A percentile compares a stretch with the other conserved stretches of the same genome.
Evolutionary conservation across 1,140 invertebrate species (phyloP).

Genomic region (Zaprionus kolodkinae): DNA sequence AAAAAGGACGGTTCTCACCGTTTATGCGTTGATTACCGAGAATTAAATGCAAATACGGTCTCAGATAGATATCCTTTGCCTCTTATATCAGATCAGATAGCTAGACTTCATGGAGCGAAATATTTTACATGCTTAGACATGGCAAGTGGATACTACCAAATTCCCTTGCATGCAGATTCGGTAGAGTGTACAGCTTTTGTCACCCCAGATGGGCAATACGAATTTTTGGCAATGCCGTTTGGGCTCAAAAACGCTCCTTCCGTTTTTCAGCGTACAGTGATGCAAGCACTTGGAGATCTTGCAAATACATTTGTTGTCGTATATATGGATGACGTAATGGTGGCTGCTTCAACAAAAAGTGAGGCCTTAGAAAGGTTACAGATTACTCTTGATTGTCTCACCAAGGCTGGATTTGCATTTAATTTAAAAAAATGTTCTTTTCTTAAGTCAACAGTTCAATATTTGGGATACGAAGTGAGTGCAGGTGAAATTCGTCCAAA

Average conservation of each 20-base stretch:
- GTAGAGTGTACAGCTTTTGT: conserved; percentile 14
- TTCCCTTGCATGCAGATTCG: conserved; percentile 18
- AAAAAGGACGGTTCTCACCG: not conserved
- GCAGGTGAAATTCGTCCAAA: conserved; percentile 31
- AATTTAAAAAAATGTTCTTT: conserved; percentile 30
- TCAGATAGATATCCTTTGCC: conserved; percentile 4
- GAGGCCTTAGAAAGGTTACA: conserved; percentile 24
- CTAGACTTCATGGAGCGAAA: conserved; percentile 26
- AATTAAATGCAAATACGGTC: conserved; percentile 24
- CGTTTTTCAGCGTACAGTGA: conserved; percentile 19
- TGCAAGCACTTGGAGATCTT: conserved; percentile 22
- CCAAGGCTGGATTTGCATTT: not conserved
- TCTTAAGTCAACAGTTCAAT: conserved; percentile 32
- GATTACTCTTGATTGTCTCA: conserved; percentile 13
- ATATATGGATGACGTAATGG: conserved; percentile 22
- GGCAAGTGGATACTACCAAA: conserved; percentile 16
- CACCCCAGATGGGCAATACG: conserved; percentile 16
- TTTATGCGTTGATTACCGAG: conserved; percentile 21
- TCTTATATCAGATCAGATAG: not conserved
- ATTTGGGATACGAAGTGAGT: conserved; percentile 20
- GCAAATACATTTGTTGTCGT: conserved; percentile 26
- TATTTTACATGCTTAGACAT: conserved; percentile 27
- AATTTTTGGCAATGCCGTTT: conserved; percentile 29
- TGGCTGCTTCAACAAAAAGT: conserved; percentile 18
- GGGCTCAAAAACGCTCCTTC: conserved; percentile 11